phyloP scores from a whole-genome alignment of 1,140 invertebrate species.

The Cataglyphis hispanica region DNA sequence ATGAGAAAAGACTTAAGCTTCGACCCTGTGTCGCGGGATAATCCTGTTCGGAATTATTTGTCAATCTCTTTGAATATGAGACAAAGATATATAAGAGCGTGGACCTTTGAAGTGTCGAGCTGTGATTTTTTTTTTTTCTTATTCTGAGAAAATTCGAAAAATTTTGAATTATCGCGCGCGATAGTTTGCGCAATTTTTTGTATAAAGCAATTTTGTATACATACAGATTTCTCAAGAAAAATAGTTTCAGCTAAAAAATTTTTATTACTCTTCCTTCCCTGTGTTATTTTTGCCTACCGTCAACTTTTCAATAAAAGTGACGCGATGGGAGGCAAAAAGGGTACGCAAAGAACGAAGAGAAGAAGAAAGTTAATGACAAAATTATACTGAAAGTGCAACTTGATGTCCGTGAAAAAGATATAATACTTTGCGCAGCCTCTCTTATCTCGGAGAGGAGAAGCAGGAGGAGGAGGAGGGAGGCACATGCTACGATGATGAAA shows the following conservation, averaged over 20 bases:
- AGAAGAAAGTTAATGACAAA: constrained; percentile 78
- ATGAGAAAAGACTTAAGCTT: constrained; percentile 32
- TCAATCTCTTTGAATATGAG: neutral
- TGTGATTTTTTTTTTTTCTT: neutral
- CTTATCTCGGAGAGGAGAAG: constrained; percentile 25
- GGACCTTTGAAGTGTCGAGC: neutral
- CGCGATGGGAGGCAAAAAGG: neutral
- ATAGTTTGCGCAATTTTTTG: neutral
- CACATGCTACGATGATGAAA: constrained; percentile 61
- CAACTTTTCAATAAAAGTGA: constrained; percentile 20
- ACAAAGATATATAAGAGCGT: neutral
- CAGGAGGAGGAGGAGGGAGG: neutral
- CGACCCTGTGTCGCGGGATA: constrained; percentile 30
- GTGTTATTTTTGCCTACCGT: neutral
- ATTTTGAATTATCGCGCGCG: neutral
- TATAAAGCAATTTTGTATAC: neutral
- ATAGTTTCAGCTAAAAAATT: neutral
- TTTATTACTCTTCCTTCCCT: neutral
- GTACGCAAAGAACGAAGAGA: constrained; percentile 10
- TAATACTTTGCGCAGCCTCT: constrained; percentile 64
- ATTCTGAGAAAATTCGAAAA: neutral
- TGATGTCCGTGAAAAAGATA: constrained; percentile 70
- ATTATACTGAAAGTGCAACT: constrained; percentile 77
- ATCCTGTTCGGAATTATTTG: neutral
- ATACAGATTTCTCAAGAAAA: neutral